Conservation (phyloP, 2,113 vertebrate genomes). For the Aegithalos caudatus region DNA sequence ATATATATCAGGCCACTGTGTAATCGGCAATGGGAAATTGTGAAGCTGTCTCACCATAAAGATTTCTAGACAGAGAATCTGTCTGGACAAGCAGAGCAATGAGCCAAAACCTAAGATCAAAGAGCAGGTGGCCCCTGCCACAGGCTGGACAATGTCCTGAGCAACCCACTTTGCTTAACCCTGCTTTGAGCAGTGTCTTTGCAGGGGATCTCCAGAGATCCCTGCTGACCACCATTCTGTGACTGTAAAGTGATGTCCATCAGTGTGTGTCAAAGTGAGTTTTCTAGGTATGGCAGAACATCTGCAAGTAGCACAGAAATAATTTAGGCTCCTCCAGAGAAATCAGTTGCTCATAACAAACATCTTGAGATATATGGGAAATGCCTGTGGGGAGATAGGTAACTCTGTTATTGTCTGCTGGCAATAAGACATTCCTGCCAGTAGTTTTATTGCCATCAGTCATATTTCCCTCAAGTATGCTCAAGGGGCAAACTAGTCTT, state of each 20-base stretch:
- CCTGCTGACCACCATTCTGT: neutral
- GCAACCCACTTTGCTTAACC: neutral
- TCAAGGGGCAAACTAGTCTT: neutral
- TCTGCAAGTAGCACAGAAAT: neutral
- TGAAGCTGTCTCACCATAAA: neutral
- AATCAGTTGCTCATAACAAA: neutral
- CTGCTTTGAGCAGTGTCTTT: neutral
- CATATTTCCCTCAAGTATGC: neutral
- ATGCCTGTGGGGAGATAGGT: neutral
- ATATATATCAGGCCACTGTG: too few species aligned
- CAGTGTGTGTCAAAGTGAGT: neutral
- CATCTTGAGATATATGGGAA: neutral
- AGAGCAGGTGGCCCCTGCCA: neutral
- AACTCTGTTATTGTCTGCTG: slow-evolving; percentile 1
- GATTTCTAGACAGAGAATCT: neutral
- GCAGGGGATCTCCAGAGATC: neutral
- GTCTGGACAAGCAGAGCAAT: neutral
- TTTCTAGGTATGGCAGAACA: neutral
- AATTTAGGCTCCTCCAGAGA: slow-evolving; percentile 1
- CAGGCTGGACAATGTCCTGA: neutral
- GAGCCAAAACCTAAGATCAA: neutral
- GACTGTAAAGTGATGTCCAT: neutral
- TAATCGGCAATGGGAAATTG: neutral
- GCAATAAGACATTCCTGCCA: neutral
- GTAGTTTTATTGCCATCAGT: slow-evolving; percentile 10